phyloP scores from a whole-genome alignment of 2,888 invertebrate genomes.

The Aphodius granarius region DNA sequence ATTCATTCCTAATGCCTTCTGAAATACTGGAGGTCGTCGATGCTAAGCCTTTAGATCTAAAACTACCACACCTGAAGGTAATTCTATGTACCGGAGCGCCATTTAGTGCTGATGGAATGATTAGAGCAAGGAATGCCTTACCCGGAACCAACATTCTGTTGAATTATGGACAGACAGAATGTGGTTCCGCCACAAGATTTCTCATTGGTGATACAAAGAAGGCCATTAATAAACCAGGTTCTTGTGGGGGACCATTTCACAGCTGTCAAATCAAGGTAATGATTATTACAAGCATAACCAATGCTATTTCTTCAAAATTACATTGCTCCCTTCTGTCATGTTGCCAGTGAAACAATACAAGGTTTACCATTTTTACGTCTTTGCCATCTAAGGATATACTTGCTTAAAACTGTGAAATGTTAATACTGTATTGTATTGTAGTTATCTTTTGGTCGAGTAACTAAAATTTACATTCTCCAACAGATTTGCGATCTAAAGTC shows the following conservation, averaged over 20 bases:
- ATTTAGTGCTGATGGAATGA: not conserved
- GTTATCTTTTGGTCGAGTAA: not conserved
- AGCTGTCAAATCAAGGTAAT: slow-evolving; percentile 40
- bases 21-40: slow-evolving; percentile 15
- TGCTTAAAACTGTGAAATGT: not conserved
- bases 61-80: slow-evolving; percentile 1
- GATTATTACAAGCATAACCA: no score
- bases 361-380: no score
- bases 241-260: slow-evolving; percentile 38
- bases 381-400: no score
- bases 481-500: slow-evolving; percentile 53
- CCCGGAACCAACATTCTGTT: slow-evolving; percentile 44
- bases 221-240: slow-evolving; percentile 38
- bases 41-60: slow-evolving; percentile 7
- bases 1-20: slow-evolving; percentile 32
- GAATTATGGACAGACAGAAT: slow-evolving; percentile 48
- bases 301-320: no score
- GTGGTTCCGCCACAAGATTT: slow-evolving; percentile 36
- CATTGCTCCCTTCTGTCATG: no score
- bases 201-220: slow-evolving; percentile 38
- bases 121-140: slow-evolving; percentile 42
- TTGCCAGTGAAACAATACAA: no score
- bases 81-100: not conserved
- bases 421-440: not conserved
- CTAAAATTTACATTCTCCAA: slow-evolving; percentile 39